These are phyloP conservation scores for Hermatobates lingyangjiaoensis DNA, from an alignment of 1,140 invertebrate species.

Conservation along the genomic window DNA sequence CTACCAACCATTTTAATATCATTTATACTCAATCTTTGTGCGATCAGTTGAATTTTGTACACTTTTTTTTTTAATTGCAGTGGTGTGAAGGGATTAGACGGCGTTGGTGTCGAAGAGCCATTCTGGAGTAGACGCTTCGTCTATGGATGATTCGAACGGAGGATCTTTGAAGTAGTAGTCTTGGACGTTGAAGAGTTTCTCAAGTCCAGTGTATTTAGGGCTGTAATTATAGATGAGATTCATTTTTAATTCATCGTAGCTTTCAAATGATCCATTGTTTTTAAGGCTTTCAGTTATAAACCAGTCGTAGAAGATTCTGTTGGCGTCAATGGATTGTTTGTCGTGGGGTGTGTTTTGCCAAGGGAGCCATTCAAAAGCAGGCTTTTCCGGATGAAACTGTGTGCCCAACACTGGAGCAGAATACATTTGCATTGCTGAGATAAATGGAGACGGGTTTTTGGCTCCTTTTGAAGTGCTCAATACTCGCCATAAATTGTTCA, in stretches of 20 bases:
- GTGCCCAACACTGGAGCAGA: constrained; percentile 61
- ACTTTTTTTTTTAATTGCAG: too few relatives aligned
- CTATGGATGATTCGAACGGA: too few relatives aligned
- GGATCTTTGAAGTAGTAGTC: constrained; percentile 2
- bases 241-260: constrained; percentile 5
- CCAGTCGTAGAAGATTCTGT: neutral
- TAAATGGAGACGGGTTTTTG: constrained; percentile 34
- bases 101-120: too few relatives aligned
- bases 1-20: too few relatives aligned
- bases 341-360: constrained; percentile 26
- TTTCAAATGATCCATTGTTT: constrained; percentile 3
- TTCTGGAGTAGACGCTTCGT: too few relatives aligned
- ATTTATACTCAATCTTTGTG: too few relatives aligned
- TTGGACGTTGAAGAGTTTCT: neutral
- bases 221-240: constrained; percentile 15
- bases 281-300: neutral
- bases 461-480: constrained; percentile 46
- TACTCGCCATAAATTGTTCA: constrained; percentile 33
- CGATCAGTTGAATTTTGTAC: too few relatives aligned
- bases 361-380: constrained; percentile 53
- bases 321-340: neutral
- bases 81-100: too few relatives aligned
- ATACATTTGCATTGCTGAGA: constrained; percentile 41
- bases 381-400: constrained; percentile 85
- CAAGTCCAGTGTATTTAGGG: constrained; percentile 4